A percentile compares a stretch with the other conserved stretches of the same genome.
These are phyloP conservation scores for Aricia agestis DNA, from an alignment of 1,140 invertebrate species.

Conservation along the genomic window DNA sequence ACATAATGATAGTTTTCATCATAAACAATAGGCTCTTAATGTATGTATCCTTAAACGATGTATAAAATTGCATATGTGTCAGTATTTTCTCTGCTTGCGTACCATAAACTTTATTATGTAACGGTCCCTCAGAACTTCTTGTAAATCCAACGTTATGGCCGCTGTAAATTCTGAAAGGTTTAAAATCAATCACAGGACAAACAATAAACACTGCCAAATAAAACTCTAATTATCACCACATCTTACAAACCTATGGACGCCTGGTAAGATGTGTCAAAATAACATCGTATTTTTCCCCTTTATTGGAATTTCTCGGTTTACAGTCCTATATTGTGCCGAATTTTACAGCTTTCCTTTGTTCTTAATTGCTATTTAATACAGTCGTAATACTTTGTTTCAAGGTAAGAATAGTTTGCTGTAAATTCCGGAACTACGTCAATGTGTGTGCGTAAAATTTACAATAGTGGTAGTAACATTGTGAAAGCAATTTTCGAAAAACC, in stretches of 20 bases:
- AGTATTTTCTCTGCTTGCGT: too few relatives aligned
- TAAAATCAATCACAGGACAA: conserved; percentile 47
- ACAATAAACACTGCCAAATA: conserved; percentile 39
- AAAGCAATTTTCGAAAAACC: too few relatives aligned
- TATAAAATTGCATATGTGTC: too few relatives aligned
- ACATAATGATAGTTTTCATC: too few relatives aligned
- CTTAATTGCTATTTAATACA: background rate
- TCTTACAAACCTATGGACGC: conserved; percentile 25
- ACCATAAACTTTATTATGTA: background rate
- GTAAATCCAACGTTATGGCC: background rate
- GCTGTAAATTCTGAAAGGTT: conserved; percentile 37
- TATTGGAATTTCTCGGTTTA: background rate
- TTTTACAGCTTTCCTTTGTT: background rate
- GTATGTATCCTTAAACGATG: too few relatives aligned
- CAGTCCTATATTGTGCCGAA: background rate
- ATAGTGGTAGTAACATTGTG: too few relatives aligned
- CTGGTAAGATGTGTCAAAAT: conserved; percentile 13
- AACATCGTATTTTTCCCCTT: background rate
- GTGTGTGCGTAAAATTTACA: too few relatives aligned
- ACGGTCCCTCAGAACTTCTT: background rate
- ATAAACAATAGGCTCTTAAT: too few relatives aligned
- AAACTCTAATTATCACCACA: conserved; percentile 35
- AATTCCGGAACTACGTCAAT: background rate
- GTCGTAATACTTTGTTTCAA: background rate
- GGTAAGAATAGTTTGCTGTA: background rate